phyloP scores from a whole-genome alignment of 1,140 invertebrate species.

The Drosophila virilis region DNA sequence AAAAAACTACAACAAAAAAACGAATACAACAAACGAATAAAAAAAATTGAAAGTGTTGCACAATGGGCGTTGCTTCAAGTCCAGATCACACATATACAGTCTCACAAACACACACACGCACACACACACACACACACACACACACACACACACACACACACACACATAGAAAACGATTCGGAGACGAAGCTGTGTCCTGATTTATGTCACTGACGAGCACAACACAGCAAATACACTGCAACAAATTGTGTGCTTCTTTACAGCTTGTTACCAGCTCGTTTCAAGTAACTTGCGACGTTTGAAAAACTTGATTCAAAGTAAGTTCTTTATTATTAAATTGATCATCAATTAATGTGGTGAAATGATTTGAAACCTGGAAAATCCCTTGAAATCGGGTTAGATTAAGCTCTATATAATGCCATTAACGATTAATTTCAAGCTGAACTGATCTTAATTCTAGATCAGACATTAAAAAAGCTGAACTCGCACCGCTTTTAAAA shows the following conservation, averaged over 20 bases:
- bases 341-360: too few species aligned
- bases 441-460: too few species aligned
- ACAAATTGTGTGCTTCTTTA: constrained; percentile 7
- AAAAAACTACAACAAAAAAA: constrained; percentile 17
- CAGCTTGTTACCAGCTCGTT: too few species aligned
- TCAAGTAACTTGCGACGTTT: too few species aligned
- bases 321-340: too few species aligned
- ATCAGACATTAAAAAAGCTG: too few species aligned
- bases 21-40: constrained; percentile 39
- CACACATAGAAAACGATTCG: constrained; percentile 23
- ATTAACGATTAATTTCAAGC: too few species aligned
- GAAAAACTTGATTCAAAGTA: too few species aligned
- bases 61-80: constrained; percentile 78
- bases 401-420: too few species aligned
- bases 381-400: too few species aligned
- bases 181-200: constrained; percentile 58
- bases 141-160: constrained; percentile 41
- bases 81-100: constrained; percentile 30
- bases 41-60: constrained; percentile 80
- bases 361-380: too few species aligned
- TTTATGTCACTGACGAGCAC: constrained; percentile 69
- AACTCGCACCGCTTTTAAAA: too few species aligned
- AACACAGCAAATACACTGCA: constrained; percentile 36
- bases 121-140: constrained; percentile 29
- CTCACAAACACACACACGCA: constrained; percentile 30